Percentiles rank a stretch among this genome's conserved stretches.
Conservation (phyloP, 2,797 vertebrate species). For the Notolepis coatsorum region DNA sequence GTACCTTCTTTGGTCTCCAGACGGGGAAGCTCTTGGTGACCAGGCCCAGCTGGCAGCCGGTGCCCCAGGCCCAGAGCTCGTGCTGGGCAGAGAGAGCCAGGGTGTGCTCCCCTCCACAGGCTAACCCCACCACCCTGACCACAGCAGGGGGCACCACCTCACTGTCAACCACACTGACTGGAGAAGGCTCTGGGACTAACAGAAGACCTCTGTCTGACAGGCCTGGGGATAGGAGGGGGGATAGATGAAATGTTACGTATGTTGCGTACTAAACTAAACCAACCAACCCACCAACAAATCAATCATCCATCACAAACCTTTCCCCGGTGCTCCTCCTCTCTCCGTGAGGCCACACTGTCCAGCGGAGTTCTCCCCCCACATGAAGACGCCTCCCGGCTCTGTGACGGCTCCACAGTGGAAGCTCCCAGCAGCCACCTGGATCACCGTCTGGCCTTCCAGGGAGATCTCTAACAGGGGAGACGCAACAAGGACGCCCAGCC, state of each 20-base stretch:
- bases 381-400: constrained; percentile 86
- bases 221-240: not conserved
- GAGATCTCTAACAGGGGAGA: constrained; percentile 85
- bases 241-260: too few relatives aligned
- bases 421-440: constrained; percentile 90
- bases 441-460: constrained; percentile 81
- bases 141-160: constrained; percentile 83
- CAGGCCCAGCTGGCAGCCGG: constrained; percentile 93
- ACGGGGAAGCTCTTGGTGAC: constrained; percentile 92
- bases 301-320: constrained; percentile 43
- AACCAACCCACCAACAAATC: not conserved
- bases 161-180: constrained; percentile 86
- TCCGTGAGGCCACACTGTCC: constrained; percentile 91
- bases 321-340: constrained; percentile 41
- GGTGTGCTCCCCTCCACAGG: constrained; percentile 93
- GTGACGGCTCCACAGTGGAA: constrained; percentile 92
- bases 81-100: constrained; percentile 89
- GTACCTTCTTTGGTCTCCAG: constrained; percentile 89
- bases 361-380: constrained; percentile 95
- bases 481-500: constrained; percentile 62
- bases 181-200: constrained; percentile 83
- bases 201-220: not conserved
- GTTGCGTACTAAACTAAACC: not conserved
- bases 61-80: constrained; percentile 98
- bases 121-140: constrained; percentile 87